Conservation (phyloP, 2,113 vertebrate genomes). For the Tenrec ecaudatus region DNA sequence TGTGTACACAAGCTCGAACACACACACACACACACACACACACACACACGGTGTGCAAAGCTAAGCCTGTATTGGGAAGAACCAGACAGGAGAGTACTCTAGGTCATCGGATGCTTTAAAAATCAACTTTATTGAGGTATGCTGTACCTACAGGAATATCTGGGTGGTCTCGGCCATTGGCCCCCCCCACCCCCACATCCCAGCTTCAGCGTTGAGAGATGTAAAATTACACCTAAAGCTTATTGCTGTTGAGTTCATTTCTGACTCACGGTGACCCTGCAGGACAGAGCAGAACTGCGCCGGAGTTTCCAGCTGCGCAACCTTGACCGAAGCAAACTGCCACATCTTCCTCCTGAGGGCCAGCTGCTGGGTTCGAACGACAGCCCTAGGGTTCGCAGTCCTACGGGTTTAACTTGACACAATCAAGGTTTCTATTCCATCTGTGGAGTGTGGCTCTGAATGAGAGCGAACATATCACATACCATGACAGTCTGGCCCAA, state of each 20-base stretch:
- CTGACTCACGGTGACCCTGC: background rate
- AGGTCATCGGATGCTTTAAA: background rate
- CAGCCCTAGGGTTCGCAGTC: too few species aligned
- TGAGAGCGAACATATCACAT: too few species aligned
- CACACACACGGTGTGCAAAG: background rate
- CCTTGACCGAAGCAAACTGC: too few species aligned
- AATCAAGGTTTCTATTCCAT: too few species aligned
- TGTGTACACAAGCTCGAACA: too few species aligned
- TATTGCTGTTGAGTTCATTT: background rate
- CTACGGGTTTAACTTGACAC: too few species aligned
- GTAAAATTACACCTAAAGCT: background rate
- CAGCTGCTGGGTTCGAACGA: too few species aligned
- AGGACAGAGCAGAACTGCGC: background rate
- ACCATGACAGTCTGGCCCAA: too few species aligned
- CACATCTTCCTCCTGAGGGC: too few species aligned
- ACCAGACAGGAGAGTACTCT: background rate
- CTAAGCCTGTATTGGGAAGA: background rate
- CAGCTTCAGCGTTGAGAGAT: background rate
- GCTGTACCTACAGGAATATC: background rate
- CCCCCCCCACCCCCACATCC: background rate
- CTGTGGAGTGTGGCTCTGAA: too few species aligned
- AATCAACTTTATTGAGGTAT: background rate
- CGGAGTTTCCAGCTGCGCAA: too few species aligned
- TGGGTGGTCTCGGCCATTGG: background rate
- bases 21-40: background rate